Base-by-base conservation (phyloP, 1,140 invertebrate genomes). In the Camponotus vicinus region DNA sequence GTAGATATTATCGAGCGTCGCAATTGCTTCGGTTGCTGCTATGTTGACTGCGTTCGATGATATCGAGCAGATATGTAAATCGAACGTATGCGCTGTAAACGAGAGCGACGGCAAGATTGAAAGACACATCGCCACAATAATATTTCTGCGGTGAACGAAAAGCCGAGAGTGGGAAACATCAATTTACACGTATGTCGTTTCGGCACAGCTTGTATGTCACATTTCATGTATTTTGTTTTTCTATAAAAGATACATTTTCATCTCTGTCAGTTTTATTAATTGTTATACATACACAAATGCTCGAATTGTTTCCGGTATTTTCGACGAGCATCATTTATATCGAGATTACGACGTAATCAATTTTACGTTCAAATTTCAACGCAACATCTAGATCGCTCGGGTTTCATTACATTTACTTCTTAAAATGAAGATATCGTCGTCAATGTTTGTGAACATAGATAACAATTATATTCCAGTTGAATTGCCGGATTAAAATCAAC, bases 11-110 rank as follows among this genome's bases (percentile, higher is more conserved):
- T 80, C 66, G 49, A 70, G 34, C 66, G 15, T 70, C 49, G 64
- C 45, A 80, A 80, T 80, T 80, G 78, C 78, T 80, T 9, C 42
- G 40, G 15, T 64, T 77, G 75, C 21, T 8, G 32, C 63, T 79
- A 61, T 69, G 77, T 70, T 70, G 64, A 80, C 63, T 80, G 37
- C 63, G 45, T 52, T 34, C 66, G 21, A 80, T 21, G 49, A 59
- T 80, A 83, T 73, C 57, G 55, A 83, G 32, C 69, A 37, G 52
- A 83, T 73, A 83, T 83, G 66, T 57, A 70, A 80, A 80, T 70
- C 64, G 34, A 52, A 69, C n/a, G 37, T 75, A 13, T 32, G 55
- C 27, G n/a, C 13, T 49, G 42, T 73, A 63, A 83, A 83, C 57
- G 69, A 83, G 21, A 61, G 55, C 40, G 40, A 70, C 15, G 18